A percentile compares a stretch with the other conserved stretches of the same genome.
Evolutionary conservation across 2,888 invertebrate genomes (phyloP).

Genomic region (Thereva unica): DNA sequence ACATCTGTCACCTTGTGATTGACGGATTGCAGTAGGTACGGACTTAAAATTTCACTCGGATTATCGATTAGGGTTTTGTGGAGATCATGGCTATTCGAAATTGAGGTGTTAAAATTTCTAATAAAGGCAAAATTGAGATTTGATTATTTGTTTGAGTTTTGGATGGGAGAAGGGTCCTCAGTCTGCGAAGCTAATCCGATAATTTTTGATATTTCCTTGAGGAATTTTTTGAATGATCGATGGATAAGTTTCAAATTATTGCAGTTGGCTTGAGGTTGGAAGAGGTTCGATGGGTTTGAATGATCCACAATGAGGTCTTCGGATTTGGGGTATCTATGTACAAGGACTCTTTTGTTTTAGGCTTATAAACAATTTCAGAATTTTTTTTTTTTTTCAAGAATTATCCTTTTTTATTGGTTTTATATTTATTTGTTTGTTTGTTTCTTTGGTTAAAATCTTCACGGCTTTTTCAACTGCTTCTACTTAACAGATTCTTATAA

Average conservation of each 20-base stretch:
- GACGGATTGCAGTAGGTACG: slow-evolving; percentile 4
- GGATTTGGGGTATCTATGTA: too few relatives aligned
- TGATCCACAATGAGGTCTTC: too few relatives aligned
- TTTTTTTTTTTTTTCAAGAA: too few relatives aligned
- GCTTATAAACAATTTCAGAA: too few relatives aligned
- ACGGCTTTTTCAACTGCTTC: too few relatives aligned
- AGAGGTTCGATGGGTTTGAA: too few relatives aligned
- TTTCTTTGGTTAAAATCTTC: too few relatives aligned
- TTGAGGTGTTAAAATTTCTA: neutral
- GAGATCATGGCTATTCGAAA: neutral
- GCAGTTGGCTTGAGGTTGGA: too few relatives aligned
- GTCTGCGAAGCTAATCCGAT: slow-evolving; percentile 1
- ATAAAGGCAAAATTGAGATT: neutral
- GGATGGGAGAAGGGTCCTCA: neutral
- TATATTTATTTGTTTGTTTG: too few relatives aligned
- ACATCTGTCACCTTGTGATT: slow-evolving; percentile 1
- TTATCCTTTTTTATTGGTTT: too few relatives aligned
- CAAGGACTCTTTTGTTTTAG: too few relatives aligned
- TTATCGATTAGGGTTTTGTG: neutral
- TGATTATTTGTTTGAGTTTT: slow-evolving; percentile 4
- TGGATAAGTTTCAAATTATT: neutral
- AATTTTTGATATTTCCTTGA: slow-evolving; percentile 1
- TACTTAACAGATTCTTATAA: too few relatives aligned
- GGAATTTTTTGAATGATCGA: neutral
- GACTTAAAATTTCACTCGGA: neutral